Conservation (phyloP, 2,113 vertebrate genomes). For the Triplophysa rosa region DNA sequence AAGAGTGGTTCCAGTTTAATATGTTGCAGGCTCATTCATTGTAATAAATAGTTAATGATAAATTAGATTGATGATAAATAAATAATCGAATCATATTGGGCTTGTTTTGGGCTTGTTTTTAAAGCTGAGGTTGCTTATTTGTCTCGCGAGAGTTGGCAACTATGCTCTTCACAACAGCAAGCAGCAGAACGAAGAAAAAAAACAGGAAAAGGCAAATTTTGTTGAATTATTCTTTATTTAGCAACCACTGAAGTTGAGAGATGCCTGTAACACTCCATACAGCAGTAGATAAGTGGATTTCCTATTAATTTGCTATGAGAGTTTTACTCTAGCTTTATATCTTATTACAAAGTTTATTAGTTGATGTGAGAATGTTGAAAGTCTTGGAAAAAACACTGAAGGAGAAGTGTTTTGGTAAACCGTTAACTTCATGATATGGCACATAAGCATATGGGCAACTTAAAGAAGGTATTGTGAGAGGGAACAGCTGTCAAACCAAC, state of each 20-base stretch:
- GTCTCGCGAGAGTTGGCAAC: too few relatives aligned
- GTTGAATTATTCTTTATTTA: slow-evolving; percentile 47
- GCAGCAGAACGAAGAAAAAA: not conserved
- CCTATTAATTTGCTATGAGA: slow-evolving; percentile 12
- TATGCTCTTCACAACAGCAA: too few relatives aligned
- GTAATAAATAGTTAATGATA: too few relatives aligned
- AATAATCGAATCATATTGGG: too few relatives aligned
- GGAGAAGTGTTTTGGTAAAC: slow-evolving; percentile 23
- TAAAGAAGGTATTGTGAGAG: not conserved
- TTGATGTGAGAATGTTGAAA: slow-evolving; percentile 14
- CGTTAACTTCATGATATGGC: slow-evolving; percentile 28
- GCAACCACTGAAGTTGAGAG: slow-evolving; percentile 35
- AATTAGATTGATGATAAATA: too few relatives aligned
- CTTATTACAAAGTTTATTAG: slow-evolving; percentile 22
- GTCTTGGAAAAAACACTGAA: slow-evolving; percentile 12
- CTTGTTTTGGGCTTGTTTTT: too few relatives aligned
- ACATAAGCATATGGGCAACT: slow-evolving; percentile 5
- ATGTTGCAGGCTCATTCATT: too few relatives aligned
- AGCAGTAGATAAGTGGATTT: slow-evolving; percentile 16
- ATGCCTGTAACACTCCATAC: slow-evolving; percentile 36
- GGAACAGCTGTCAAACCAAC: not conserved
- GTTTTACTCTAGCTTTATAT: slow-evolving; percentile 19
- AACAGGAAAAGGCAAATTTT: not conserved
- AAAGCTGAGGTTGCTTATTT: too few relatives aligned
- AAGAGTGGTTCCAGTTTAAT: too few relatives aligned